These are phyloP conservation scores for Eumacrocentrus americanus DNA, from an alignment of 2,888 invertebrate genomes.

Conservation along the genomic window DNA sequence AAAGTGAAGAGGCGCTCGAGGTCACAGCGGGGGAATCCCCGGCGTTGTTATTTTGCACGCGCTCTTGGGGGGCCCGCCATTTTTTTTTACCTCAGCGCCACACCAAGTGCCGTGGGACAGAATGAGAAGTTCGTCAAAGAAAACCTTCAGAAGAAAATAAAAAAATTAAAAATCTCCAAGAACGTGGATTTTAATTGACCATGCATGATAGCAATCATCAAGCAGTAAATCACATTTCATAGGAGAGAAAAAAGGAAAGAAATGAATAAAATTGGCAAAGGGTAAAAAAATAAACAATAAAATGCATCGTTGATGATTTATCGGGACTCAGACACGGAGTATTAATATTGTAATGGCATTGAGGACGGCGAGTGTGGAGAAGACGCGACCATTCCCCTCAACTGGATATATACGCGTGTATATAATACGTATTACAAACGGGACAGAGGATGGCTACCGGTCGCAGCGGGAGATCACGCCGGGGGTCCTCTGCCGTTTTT, in stretches of 20 bases:
- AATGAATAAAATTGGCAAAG: not conserved
- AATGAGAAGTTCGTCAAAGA: conserved; percentile 2
- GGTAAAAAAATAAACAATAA: conserved; percentile 7
- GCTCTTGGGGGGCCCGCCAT: conserved; percentile 50
- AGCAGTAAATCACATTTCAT: not conserved
- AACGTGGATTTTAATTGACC: no score
- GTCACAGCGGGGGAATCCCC: conserved; percentile 33
- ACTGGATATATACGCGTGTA: conserved; percentile 14
- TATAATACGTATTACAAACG: conserved; percentile 57
- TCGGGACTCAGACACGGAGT: conserved; percentile 44
- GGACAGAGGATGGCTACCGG: conserved; percentile 61
- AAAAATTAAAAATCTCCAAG: no score
- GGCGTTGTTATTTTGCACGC: conserved; percentile 46
- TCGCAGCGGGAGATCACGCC: conserved; percentile 61
- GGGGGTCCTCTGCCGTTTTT: conserved; percentile 48
- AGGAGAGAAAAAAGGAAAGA: not conserved
- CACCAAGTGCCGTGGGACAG: conserved; percentile 38
- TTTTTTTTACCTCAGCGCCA: conserved; percentile 36
- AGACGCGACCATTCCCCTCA: conserved; percentile 7
- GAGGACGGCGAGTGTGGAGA: conserved; percentile 35
- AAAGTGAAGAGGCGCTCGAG: conserved; percentile 15
- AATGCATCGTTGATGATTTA: conserved; percentile 42
- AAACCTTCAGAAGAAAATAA: not conserved
- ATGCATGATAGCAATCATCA: not conserved
- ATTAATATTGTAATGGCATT: conserved; percentile 53